A percentile compares a stretch with the other conserved stretches of the same genome.
These are phyloP conservation scores for Sebastes paucispinis DNA, from an alignment of 2,797 vertebrate species.

Conservation along the genomic window DNA sequence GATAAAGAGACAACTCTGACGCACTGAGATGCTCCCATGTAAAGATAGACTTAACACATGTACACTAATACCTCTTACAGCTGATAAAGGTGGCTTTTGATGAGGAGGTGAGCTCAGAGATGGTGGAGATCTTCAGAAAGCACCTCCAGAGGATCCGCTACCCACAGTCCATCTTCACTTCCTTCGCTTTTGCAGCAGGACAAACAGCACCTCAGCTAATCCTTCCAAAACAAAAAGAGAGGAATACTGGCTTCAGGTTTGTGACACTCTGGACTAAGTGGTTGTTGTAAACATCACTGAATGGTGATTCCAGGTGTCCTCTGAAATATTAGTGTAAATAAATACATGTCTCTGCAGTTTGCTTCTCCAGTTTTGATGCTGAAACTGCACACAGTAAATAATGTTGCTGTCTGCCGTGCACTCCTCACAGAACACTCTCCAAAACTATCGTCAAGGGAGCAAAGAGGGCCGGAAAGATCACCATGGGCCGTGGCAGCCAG, in stretches of 20 bases:
- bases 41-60: background rate
- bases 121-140: constrained; percentile 97
- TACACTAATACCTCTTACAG: constrained; percentile 66
- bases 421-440: constrained; percentile 88
- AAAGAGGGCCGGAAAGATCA: constrained; percentile 96
- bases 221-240: constrained; percentile 97
- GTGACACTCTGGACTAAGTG: background rate
- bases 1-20: background rate
- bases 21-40: background rate
- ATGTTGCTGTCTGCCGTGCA: constrained; percentile 5
- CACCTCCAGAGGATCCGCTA: constrained; percentile 96
- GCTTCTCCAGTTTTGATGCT: background rate
- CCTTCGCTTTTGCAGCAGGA: constrained; percentile 94
- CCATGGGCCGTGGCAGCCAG: constrained; percentile 93
- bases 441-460: constrained; percentile 98
- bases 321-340: constrained; percentile 1
- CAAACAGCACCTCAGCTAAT: constrained; percentile 92
- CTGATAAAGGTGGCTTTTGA: constrained; percentile 98
- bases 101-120: constrained; percentile 96
- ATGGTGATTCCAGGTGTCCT: background rate
- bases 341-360: background rate
- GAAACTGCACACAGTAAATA: background rate
- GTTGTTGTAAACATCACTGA: background rate
- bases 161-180: constrained; percentile 96
- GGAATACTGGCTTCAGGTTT: constrained; percentile 96